Percentiles rank a stretch among this genome's conserved stretches.
phyloP scores from a whole-genome alignment of 2,888 invertebrate genomes.

The Pyrrhosoma nymphula region DNA sequence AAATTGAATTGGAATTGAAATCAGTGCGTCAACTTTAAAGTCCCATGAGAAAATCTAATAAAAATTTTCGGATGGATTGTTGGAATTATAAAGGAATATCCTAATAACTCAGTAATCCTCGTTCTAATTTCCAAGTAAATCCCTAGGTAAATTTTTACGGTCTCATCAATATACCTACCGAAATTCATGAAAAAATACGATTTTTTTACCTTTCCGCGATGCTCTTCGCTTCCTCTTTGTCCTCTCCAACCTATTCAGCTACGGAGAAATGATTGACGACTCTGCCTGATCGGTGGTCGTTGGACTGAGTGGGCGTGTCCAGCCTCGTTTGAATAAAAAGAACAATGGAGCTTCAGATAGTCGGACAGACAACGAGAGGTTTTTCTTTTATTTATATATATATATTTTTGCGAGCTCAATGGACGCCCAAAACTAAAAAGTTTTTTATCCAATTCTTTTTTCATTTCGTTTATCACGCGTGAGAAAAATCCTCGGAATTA shows the following conservation, averaged over 20 bases:
- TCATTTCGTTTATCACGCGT: background rate
- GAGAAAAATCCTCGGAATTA: background rate
- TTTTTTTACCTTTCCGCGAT: background rate
- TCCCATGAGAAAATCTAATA: no score
- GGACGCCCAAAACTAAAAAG: background rate
- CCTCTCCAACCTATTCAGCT: background rate
- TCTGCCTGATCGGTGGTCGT: background rate
- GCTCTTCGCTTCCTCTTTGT: background rate
- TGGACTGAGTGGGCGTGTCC: background rate
- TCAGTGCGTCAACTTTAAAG: no score
- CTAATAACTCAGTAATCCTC: no score
- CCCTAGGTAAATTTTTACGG: no score
- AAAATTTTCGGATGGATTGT: no score
- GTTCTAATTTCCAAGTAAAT: no score
- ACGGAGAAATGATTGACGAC: background rate
- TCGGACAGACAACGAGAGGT: background rate
- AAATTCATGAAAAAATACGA: no score
- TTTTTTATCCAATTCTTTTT: background rate
- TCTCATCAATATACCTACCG: no score
- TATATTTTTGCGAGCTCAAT: background rate
- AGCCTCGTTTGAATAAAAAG: background rate
- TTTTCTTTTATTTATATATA: background rate
- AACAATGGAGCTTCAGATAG: background rate
- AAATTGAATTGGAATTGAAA: no score
- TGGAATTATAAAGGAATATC: no score